Base-by-base conservation (phyloP, 1,140 invertebrate genomes). In the Bemisia tabaci region DNA sequence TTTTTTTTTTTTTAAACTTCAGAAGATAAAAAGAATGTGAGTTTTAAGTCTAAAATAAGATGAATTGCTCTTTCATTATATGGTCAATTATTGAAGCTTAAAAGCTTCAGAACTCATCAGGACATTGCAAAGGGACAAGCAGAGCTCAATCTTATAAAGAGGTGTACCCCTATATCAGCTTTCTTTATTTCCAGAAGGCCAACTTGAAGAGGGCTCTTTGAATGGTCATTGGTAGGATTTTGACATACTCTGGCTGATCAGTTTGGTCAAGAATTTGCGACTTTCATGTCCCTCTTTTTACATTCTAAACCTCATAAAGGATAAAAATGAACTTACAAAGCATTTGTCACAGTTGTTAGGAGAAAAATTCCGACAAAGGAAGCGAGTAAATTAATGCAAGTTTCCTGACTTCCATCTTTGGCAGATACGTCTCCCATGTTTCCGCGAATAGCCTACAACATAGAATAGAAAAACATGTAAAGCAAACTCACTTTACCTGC, bases 331-430 rank as follows among this genome's bases (percentile, higher is more conserved):
- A 76, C 74, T 76, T 76, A 83, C 77, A 73, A 70, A 68, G 78
- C 77, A 63, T 82, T 81, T 33, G 81, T 82, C 12, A 92, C 78
- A n/a, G 84, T 70, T 26, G 88, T 85, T 1, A 96, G 79, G 61
- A 97, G 75, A 25, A 87, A 77, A 39, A 97, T 81, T 66, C 90
- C 90, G 17, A 87, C 72, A 64, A 92, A 75, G 2, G 94, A 88
- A 12, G 90, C 93, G 27, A 89, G 75, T 60, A 97, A 79, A 79
- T 97, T 97, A 0, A 97, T 93, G 70, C 92, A 83, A 0, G 94
- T 97, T 76, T 98, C 95, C 81, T 98, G 96, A 70, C 92, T 94
- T 11, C 91, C 90, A 79, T 98, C 96, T 82, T 98, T 98, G 0
- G 94, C 94, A 2, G 92, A 87, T 0, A 98, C 91, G 80, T 98